These are phyloP conservation scores for Aphelocoma coerulescens DNA, from an alignment of 2,113 vertebrate genomes.

Conservation along the genomic window DNA sequence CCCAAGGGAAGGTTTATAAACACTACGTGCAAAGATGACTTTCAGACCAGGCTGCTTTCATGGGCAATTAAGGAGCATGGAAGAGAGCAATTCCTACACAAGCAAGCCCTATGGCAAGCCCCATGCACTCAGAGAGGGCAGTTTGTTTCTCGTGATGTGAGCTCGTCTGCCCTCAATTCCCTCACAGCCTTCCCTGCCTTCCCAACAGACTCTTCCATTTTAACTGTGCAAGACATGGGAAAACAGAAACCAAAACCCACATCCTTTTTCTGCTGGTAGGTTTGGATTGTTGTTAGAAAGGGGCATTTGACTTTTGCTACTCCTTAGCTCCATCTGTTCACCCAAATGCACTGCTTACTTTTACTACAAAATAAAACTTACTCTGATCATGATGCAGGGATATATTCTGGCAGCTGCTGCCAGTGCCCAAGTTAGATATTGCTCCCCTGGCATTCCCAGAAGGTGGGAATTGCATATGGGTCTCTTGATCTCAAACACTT, in stretches of 20 bases:
- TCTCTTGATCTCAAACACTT: neutral
- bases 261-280: neutral
- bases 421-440: neutral
- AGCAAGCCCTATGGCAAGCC: neutral
- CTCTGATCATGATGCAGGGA: neutral
- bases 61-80: neutral
- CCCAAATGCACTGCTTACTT: neutral
- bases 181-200: neutral
- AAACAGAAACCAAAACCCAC: neutral
- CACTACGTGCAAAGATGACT: neutral
- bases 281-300: neutral
- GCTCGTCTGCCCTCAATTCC: neutral
- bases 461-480: neutral
- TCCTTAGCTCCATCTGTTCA: neutral
- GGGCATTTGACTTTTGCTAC: neutral
- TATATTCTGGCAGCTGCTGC: neutral
- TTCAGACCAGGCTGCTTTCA: neutral
- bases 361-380: neutral
- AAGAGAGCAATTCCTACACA: neutral
- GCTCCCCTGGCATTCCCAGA: neutral
- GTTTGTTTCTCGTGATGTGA: neutral
- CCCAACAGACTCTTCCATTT: neutral
- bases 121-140: neutral
- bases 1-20: neutral
- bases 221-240: neutral